phyloP scores from a whole-genome alignment of 2,888 invertebrate genomes.

The Ophioninae sp. region DNA sequence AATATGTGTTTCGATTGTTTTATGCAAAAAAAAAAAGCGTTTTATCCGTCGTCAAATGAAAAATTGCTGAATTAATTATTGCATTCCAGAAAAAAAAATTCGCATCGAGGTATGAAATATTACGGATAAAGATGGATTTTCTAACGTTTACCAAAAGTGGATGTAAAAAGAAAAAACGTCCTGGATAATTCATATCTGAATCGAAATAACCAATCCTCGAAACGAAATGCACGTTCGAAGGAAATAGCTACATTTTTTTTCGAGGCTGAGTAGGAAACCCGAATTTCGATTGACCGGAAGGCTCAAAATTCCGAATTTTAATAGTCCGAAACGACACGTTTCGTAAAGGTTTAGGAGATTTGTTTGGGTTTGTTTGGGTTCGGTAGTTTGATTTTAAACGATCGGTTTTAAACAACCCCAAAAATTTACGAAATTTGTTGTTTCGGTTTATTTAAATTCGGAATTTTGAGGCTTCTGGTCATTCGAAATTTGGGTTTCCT shows the following conservation, averaged over 20 bases:
- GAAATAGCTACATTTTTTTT: not conserved
- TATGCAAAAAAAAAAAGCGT: not conserved
- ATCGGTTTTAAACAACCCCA: too few species aligned
- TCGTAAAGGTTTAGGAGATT: too few species aligned
- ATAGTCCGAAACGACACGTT: too few species aligned
- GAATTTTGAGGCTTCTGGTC: too few species aligned
- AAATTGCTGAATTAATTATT: too few species aligned
- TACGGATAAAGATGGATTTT: not conserved
- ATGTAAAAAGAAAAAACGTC: not conserved
- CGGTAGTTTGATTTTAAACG: too few species aligned
- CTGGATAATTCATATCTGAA: not conserved
- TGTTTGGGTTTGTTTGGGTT: too few species aligned
- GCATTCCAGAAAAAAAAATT: not conserved
- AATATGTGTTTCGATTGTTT: not conserved
- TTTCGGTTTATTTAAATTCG: too few species aligned
- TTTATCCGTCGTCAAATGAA: not conserved
- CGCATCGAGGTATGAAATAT: not conserved
- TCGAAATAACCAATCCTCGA: not conserved
- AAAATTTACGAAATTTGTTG: too few species aligned
- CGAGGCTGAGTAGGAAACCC: not conserved
- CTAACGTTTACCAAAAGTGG: not conserved
- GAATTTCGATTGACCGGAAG: too few species aligned
- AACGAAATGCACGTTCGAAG: not conserved
- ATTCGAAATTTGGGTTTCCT: too few species aligned
- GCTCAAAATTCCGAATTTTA: too few species aligned